Conservation (phyloP, 2,888 invertebrate species). For the Esperia sulphurella region DNA sequence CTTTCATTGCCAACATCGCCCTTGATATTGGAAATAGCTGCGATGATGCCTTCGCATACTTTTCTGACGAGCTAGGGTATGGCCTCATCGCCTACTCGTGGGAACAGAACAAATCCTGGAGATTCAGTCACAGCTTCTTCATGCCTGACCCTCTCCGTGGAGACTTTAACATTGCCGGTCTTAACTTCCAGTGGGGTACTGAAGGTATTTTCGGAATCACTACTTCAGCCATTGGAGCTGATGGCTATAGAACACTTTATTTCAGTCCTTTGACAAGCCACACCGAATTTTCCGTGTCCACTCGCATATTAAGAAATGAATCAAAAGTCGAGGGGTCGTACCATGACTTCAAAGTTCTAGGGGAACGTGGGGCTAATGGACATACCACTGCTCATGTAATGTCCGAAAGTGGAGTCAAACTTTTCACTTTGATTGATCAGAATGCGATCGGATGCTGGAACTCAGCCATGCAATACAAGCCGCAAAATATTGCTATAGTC, state of each 20-base stretch:
- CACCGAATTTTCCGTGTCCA: slow-evolving; percentile 89
- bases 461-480: slow-evolving; percentile 81
- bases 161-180: slow-evolving; percentile 87
- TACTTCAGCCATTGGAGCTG: slow-evolving; percentile 81
- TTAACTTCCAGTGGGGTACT: slow-evolving; percentile 91
- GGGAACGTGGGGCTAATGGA: slow-evolving; percentile 82
- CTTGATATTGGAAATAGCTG: slow-evolving; percentile 87
- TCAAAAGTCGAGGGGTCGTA: slow-evolving; percentile 83
- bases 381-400: slow-evolving; percentile 88
- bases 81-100: slow-evolving; percentile 89
- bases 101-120: slow-evolving; percentile 88
- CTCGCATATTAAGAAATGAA: slow-evolving; percentile 84
- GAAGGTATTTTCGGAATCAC: slow-evolving; percentile 91
- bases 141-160: slow-evolving; percentile 89
- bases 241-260: slow-evolving; percentile 85
- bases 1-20: slow-evolving; percentile 93
- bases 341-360: slow-evolving; percentile 83
- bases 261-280: slow-evolving; percentile 90
- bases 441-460: slow-evolving; percentile 93
- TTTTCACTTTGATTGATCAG: slow-evolving; percentile 88
- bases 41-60: slow-evolving; percentile 88
- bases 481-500: slow-evolving; percentile 83
- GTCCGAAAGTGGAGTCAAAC: slow-evolving; percentile 86
- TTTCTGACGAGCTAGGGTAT: slow-evolving; percentile 90
- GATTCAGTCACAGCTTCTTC: slow-evolving; percentile 88